Base-by-base conservation (phyloP, 2,797 vertebrate species). In the Chaetophractus vellerosus region DNA sequence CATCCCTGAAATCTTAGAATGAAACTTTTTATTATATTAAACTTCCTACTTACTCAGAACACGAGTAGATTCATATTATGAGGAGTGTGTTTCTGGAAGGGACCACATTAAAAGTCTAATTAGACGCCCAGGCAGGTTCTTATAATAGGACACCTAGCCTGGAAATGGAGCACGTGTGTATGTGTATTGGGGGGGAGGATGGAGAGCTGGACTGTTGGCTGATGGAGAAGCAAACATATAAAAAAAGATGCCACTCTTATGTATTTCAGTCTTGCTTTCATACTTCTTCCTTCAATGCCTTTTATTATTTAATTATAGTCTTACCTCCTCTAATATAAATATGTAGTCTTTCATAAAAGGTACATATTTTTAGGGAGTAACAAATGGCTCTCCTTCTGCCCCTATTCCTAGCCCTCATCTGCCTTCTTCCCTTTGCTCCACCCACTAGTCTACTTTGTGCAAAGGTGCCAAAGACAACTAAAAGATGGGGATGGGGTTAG, bases 221-320 rank as follows among this genome's bases (percentile, higher is more conserved):
- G 55, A 23, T 21, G 18, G 26, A 45, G 8, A 78, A 78, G 78
- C 31, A 59, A 76, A 66, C 19, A 74, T 5, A 9, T 61, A 88
- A 88, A 81, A 88, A 74, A 72, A 1, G 16, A 10, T 31, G 3
- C 64, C 12, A 45, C 36, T 80, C 31, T 88, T 50, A 52, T 45
- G 31, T 61, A 63, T 81, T 10, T 63, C 61, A 75, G 33, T 85
- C 52, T 75, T 69, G 45, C 72, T 71, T 83, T 92, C 45, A 88
- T 28, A 52, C 11, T 28, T 87, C 31, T 78, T 76, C 80, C 48
- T 80, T 68, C 52, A 83, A 45, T 6, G 68, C 64, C 64, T 33
- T 64, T 81, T 81, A 81, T 69, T 71, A 9, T 63, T 36, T 82
- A 52, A 75, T 19, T 86, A 86, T 69, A 90, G 63, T 61, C 24